These are phyloP conservation scores for Gastrophryne carolinensis DNA, from an alignment of 2,797 vertebrate species.

Conservation along the genomic window DNA sequence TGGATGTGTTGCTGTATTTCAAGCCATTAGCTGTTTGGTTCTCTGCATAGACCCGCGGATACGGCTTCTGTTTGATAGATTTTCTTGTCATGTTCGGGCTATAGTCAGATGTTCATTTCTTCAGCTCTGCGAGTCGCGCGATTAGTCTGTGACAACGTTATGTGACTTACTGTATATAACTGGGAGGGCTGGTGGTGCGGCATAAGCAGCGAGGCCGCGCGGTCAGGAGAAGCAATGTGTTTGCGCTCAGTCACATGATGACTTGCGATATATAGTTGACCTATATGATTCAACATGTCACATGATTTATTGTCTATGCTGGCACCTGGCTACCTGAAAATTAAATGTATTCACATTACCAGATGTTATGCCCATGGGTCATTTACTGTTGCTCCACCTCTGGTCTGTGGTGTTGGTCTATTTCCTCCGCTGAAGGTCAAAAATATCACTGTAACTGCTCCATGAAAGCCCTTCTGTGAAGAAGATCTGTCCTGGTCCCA, in stretches of 20 bases:
- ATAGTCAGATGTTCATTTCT: conserved; percentile 10
- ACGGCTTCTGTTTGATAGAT: conserved; percentile 6
- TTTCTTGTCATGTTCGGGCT: conserved; percentile 14
- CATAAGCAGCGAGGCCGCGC: not conserved
- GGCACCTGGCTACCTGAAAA: not conserved
- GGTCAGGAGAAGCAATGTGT: not conserved
- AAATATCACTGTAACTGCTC: too few relatives aligned
- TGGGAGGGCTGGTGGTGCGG: not conserved
- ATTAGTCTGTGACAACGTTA: too few relatives aligned
- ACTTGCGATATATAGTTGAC: not conserved
- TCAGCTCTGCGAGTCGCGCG: not conserved
- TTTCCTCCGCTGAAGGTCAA: not conserved
- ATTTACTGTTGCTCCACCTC: not conserved
- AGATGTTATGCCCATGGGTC: not conserved
- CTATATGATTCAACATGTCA: not conserved
- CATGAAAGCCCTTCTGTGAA: too few relatives aligned
- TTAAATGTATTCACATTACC: not conserved
- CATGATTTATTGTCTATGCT: not conserved
- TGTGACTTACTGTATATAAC: not conserved
- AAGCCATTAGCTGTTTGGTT: not conserved
- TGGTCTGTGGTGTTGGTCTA: not conserved
- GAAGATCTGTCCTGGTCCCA: too few relatives aligned
- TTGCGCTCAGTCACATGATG: not conserved
- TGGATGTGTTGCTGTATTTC: not conserved
- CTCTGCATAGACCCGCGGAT: not conserved